These are phyloP conservation scores for Aldabrachelys gigantea DNA, from an alignment of 2,113 vertebrate species.

Conservation along the genomic window DNA sequence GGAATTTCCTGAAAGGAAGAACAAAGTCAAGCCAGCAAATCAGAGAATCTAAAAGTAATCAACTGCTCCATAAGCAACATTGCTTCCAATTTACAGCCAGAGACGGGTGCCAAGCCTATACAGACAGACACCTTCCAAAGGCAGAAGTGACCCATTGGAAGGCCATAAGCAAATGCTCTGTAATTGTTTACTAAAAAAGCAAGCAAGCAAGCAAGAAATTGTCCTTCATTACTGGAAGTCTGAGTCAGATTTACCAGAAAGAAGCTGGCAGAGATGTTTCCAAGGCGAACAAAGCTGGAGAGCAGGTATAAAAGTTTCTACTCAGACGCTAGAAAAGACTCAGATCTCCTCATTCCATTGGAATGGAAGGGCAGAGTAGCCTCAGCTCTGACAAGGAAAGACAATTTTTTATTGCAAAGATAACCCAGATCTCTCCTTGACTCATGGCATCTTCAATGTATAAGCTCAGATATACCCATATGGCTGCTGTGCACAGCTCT, in stretches of 20 bases:
- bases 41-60: background rate
- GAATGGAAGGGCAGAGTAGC: background rate
- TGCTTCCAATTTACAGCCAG: background rate
- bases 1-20: constrained; percentile 18
- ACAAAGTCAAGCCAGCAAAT: constrained; percentile 23
- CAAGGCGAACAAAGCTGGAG: constrained; percentile 62
- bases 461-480: rapidly evolving
- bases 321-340: background rate
- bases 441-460: rapidly evolving
- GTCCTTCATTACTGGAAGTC: constrained; percentile 72
- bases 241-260: constrained; percentile 76
- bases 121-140: background rate
- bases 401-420: background rate
- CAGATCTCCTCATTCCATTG: background rate
- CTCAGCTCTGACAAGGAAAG: background rate
- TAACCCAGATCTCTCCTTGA: background rate
- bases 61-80: background rate
- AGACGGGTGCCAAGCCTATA: background rate
- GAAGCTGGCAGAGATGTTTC: constrained; percentile 63
- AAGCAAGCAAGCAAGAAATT: constrained; percentile 11
- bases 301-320: constrained; percentile 52
- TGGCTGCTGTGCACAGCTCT: background rate
- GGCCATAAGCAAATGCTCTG: background rate
- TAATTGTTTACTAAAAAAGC: constrained; percentile 9
- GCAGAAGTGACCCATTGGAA: constrained; percentile 30